These are phyloP conservation scores for Caenorhabditis doughertyi DNA, from an alignment of 2,888 invertebrate species.

Conservation along the genomic window DNA sequence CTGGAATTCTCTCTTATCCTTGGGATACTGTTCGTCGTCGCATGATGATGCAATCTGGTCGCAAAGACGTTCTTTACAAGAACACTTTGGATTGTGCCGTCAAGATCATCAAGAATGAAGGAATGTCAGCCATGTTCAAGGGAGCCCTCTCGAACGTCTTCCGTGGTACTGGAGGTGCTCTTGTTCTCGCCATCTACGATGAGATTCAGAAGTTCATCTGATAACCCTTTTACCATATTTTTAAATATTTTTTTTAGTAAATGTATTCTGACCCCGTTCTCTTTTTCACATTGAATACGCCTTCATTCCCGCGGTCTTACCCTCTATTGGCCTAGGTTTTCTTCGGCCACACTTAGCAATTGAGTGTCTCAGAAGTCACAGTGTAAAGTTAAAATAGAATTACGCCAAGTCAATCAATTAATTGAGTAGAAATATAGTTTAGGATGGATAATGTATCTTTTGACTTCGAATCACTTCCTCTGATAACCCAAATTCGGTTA, in stretches of 20 bases:
- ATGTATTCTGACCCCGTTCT: neutral
- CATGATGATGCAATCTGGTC: slow-evolving; percentile 99
- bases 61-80: slow-evolving; percentile 92
- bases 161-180: slow-evolving; percentile 92
- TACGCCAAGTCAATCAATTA: neutral
- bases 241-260: neutral
- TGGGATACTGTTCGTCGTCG: slow-evolving; percentile 96
- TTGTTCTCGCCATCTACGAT: slow-evolving; percentile 94
- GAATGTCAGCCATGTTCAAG: slow-evolving; percentile 93
- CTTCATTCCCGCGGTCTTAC: neutral
- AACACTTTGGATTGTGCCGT: slow-evolving; percentile 94
- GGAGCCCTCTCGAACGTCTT: slow-evolving; percentile 81
- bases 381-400: too few species aligned
- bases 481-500: slow-evolving; percentile 34
- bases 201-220: slow-evolving; percentile 84
- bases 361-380: neutral
- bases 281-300: too few species aligned
- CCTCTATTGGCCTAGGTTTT: slow-evolving; percentile 4
- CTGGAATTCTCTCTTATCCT: slow-evolving; percentile 96
- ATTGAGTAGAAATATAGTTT: neutral
- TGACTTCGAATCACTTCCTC: slow-evolving; percentile 33
- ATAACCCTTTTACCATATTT: slow-evolving; percentile 10
- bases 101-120: slow-evolving; percentile 91
- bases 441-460: slow-evolving; percentile 20
- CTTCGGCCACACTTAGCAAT: slow-evolving; percentile 6